Conservation (phyloP, 2,888 invertebrate genomes). For the Sarcophaga caerulescens region DNA sequence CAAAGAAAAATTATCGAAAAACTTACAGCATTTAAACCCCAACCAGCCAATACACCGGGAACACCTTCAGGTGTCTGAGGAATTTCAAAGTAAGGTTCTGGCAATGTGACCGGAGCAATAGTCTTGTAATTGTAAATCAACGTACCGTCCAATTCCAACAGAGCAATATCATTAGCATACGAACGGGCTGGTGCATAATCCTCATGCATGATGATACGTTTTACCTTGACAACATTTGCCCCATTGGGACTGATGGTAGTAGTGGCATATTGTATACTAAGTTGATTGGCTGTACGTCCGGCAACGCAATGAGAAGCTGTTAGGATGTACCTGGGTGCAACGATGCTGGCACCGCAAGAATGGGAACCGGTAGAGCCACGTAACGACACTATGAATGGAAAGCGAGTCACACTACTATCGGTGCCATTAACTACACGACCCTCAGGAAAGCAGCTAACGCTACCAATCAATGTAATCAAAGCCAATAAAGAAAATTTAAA, state of each 20-base stretch:
- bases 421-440: conserved; percentile 78
- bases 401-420: conserved; percentile 71
- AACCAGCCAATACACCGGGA: conserved; percentile 75
- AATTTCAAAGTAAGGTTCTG: conserved; percentile 71
- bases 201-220: conserved; percentile 77
- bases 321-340: conserved; percentile 73
- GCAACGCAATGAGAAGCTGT: conserved; percentile 77
- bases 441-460: conserved; percentile 67
- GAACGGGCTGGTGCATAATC: conserved; percentile 71
- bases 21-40: conserved; percentile 77
- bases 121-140: conserved; percentile 73
- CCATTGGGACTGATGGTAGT: conserved; percentile 70
- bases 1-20: not conserved
- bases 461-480: conserved; percentile 19
- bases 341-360: conserved; percentile 75
- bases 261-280: conserved; percentile 75
- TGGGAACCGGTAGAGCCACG: conserved; percentile 73
- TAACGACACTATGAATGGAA: conserved; percentile 77
- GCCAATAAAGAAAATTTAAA: conserved; percentile 20
- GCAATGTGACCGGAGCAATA: conserved; percentile 75
- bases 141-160: conserved; percentile 76
- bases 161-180: conserved; percentile 80
- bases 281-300: conserved; percentile 40
- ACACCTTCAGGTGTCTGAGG: conserved; percentile 72
- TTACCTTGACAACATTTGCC: conserved; percentile 73